phyloP scores from a whole-genome alignment of 2,888 invertebrate species.

The Bembecia ichneumoniformis region DNA sequence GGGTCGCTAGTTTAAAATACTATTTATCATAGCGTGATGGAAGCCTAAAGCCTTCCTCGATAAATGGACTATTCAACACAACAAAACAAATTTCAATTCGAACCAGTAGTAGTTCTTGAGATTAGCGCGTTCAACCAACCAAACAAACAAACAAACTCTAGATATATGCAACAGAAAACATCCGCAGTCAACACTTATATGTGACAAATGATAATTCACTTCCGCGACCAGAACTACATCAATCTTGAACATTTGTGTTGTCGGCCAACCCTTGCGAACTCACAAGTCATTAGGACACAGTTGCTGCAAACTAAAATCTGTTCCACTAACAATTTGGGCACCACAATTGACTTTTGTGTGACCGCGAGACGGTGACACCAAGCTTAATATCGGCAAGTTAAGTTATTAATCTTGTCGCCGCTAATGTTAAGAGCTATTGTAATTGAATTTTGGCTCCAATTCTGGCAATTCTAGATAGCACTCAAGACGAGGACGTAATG shows the following conservation, averaged over 20 bases:
- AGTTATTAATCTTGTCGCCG: slow-evolving; percentile 23
- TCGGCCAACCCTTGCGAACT: slow-evolving; percentile 7
- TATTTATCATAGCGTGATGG: no score
- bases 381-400: slow-evolving; percentile 22
- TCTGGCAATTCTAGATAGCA: neutral
- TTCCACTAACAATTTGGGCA: slow-evolving; percentile 16
- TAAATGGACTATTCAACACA: no score
- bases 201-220: neutral
- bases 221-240: slow-evolving; percentile 4
- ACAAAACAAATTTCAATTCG: no score
- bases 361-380: neutral
- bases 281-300: slow-evolving; percentile 13
- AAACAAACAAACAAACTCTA: no score
- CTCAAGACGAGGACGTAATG: no score
- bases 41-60: no score
- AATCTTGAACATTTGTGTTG: slow-evolving; percentile 13
- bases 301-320: slow-evolving; percentile 18
- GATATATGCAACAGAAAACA: no score
- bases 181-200: no score
- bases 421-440: slow-evolving; percentile 18
- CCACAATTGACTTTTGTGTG: slow-evolving; percentile 26
- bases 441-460: neutral
- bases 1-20: no score
- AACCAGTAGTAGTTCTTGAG: no score
- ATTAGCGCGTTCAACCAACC: no score